Evolutionary conservation across 2,797 vertebrate genomes (phyloP).

Genomic region (Okamejei kenojei): DNA sequence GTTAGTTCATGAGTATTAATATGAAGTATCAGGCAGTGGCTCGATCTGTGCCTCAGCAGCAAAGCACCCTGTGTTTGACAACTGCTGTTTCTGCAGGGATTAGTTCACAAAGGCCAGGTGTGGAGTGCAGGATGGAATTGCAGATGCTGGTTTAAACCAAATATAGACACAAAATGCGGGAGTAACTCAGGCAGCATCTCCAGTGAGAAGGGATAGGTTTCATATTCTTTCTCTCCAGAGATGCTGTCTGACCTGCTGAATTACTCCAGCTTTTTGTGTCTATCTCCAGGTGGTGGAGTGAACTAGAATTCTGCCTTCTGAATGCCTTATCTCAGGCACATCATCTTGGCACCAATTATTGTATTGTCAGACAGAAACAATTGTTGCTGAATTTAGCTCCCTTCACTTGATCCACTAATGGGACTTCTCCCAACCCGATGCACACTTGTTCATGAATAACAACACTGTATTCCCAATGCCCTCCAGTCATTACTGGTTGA

Average conservation of each 20-base stretch:
- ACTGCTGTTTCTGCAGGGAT: not conserved
- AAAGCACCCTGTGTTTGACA: not conserved
- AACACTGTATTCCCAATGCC: not conserved
- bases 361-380: not conserved
- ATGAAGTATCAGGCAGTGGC: not conserved
- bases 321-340: not conserved
- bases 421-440: not conserved
- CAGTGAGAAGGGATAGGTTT: no score
- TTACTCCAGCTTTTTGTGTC: no score
- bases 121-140: no score
- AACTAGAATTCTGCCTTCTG: not conserved
- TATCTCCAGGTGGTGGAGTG: no score
- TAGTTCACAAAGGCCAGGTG: not conserved
- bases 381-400: not conserved
- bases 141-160: no score
- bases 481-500: not conserved
- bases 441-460: not conserved
- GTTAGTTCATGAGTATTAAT: not conserved
- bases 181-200: no score
- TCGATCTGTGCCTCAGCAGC: not conserved
- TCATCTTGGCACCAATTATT: not conserved
- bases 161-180: no score
- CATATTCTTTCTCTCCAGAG: no score
- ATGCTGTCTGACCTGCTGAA: no score
- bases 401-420: not conserved